phyloP scores from a whole-genome alignment of 37 sponge, comb jelly and placozoan species.

The Sycon ciliatum region DNA sequence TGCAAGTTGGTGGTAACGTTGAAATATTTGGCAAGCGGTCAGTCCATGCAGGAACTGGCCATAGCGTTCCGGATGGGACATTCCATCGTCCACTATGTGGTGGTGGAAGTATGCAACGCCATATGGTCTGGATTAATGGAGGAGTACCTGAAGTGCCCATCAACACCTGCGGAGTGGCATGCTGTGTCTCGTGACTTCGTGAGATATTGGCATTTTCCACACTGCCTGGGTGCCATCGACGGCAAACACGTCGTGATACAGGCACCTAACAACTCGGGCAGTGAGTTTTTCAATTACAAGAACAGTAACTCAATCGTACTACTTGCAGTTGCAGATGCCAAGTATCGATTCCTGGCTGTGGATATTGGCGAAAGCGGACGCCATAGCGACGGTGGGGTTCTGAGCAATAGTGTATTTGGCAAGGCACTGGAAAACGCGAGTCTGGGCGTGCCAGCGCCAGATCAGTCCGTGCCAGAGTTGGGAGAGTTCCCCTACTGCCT shows the following conservation, averaged over 20 bases:
- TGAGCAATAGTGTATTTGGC: constrained; percentile 16
- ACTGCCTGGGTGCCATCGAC: constrained; percentile 30
- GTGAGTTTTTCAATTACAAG: constrained; percentile 33
- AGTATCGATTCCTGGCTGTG: constrained; percentile 28
- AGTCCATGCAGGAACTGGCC: background rate
- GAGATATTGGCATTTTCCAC: constrained; percentile 29
- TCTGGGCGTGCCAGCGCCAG: background rate
- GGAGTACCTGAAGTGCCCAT: background rate
- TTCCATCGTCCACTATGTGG: background rate
- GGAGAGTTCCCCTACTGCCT: background rate
- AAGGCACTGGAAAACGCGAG: background rate
- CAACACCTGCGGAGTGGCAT: background rate
- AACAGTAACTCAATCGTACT: constrained; percentile 29
- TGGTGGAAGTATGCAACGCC: background rate
- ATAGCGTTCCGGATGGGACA: background rate
- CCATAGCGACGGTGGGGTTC: constrained; percentile 19
- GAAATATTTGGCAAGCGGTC: background rate
- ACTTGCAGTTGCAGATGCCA: constrained; percentile 33
- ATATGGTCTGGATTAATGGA: background rate
- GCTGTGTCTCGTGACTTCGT: background rate
- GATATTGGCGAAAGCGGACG: constrained; percentile 22
- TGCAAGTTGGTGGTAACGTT: background rate
- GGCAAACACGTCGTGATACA: constrained; percentile 35
- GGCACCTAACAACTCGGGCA: constrained; percentile 31
- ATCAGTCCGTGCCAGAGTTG: background rate